A percentile compares a stretch with the other conserved stretches of the same genome.
These are phyloP conservation scores for Melanerpes aurifrons DNA, from an alignment of 2,113 vertebrate genomes.

Conservation along the genomic window DNA sequence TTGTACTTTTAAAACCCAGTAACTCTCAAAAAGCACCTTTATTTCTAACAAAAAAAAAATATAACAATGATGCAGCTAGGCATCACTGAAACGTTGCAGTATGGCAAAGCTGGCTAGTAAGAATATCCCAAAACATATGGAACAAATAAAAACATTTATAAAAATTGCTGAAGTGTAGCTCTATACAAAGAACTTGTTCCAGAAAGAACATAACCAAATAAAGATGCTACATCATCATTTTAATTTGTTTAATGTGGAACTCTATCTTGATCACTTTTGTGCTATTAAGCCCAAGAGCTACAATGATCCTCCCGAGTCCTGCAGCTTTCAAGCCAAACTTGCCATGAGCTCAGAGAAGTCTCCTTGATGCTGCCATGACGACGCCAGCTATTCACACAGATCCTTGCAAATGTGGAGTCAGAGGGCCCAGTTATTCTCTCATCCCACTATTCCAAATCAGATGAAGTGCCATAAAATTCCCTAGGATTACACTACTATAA, in stretches of 20 bases:
- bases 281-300: background rate
- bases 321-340: background rate
- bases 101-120: background rate
- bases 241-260: background rate
- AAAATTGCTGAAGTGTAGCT: background rate
- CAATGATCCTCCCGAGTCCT: background rate
- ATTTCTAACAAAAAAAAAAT: background rate
- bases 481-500: background rate
- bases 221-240: background rate
- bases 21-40: background rate
- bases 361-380: background rate
- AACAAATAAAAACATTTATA: background rate
- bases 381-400: background rate
- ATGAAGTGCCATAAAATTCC: background rate
- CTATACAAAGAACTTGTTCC: background rate
- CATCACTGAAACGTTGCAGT: background rate
- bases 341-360: background rate
- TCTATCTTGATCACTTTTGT: background rate
- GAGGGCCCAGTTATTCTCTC: background rate
- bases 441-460: background rate
- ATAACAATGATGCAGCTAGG: background rate
- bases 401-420: background rate
- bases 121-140: background rate
- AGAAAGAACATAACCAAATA: background rate
- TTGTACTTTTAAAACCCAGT: background rate